Percentiles rank a stretch among this genome's conserved stretches.
Conservation (phyloP, 2,797 vertebrate genomes). For the Dermochelys coriacea region DNA sequence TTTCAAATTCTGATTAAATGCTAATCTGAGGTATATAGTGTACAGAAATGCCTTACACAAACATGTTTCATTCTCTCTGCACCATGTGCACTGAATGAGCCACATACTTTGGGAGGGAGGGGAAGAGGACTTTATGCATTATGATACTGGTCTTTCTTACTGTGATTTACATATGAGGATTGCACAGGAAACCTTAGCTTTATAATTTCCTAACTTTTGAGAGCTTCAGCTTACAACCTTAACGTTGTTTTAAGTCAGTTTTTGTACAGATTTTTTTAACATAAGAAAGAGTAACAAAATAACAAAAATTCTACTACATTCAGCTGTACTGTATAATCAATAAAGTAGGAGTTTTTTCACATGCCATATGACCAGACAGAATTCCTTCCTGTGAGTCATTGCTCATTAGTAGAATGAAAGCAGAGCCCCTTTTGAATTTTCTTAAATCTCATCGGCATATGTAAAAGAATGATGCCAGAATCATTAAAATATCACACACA, state of each 20-base stretch:
- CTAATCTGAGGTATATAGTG: neutral
- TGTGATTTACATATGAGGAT: neutral
- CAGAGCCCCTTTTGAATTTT: neutral
- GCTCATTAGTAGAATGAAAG: neutral
- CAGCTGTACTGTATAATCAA: neutral
- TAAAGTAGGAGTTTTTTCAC: neutral
- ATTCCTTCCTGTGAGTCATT: neutral
- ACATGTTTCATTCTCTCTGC: neutral
- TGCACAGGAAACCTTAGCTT: fast-evolving
- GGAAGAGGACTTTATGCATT: neutral
- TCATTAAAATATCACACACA: neutral
- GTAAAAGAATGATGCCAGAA: neutral
- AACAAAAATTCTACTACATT: neutral
- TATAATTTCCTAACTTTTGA: neutral
- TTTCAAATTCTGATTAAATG: neutral
- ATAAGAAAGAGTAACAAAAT: neutral
- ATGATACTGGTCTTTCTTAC: neutral
- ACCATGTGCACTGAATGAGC: neutral
- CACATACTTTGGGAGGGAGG: neutral
- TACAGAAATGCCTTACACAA: neutral
- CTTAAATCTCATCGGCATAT: neutral
- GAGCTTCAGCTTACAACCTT: neutral
- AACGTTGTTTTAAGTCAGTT: neutral
- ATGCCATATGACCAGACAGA: neutral
- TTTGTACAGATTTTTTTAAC: neutral